Percentiles rank a stretch among this genome's conserved stretches.
phyloP scores from a whole-genome alignment of 2,888 invertebrate species.

The Opisthograptis luteolata region DNA sequence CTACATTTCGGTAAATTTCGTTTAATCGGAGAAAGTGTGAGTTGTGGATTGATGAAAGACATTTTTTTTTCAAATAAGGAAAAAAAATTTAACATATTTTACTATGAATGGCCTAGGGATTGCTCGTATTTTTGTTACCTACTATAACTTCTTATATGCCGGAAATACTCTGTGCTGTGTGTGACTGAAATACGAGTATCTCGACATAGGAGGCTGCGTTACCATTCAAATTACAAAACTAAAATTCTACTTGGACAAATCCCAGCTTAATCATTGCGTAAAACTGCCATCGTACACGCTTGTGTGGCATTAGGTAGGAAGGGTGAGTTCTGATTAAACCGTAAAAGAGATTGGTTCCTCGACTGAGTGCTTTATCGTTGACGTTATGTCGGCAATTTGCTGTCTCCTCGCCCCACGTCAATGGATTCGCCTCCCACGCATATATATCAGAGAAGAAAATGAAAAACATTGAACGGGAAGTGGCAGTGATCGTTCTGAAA shows the following conservation, averaged over 20 bases:
- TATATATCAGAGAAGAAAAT: conserved; percentile 41
- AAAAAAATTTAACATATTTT: too few relatives aligned
- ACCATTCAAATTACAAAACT: not conserved
- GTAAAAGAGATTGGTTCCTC: conserved; percentile 81
- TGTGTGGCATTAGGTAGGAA: conserved; percentile 60
- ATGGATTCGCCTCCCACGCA: conserved; percentile 44
- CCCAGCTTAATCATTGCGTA: conserved; percentile 34
- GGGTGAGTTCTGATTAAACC: conserved; percentile 77
- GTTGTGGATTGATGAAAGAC: not conserved
- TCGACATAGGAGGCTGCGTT: too few relatives aligned
- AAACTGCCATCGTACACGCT: conserved; percentile 55
- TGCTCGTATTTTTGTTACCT: too few relatives aligned
- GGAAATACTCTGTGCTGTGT: too few relatives aligned
- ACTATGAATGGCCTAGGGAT: too few relatives aligned
- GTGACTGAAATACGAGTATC: too few relatives aligned
- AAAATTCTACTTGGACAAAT: not conserved
- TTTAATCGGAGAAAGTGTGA: conserved; percentile 11
- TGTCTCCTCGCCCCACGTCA: conserved; percentile 46
- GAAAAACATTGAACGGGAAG: conserved; percentile 35
- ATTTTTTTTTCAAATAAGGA: not conserved
- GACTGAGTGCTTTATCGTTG: conserved; percentile 76
- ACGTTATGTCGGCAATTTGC: conserved; percentile 74
- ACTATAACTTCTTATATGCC: too few relatives aligned
- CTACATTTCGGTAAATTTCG: conserved; percentile 10
- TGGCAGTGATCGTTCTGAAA: conserved; percentile 21